These are phyloP conservation scores for Stenopsyche tienmushanensis DNA, from an alignment of 1,140 invertebrate species.

Conservation along the genomic window DNA sequence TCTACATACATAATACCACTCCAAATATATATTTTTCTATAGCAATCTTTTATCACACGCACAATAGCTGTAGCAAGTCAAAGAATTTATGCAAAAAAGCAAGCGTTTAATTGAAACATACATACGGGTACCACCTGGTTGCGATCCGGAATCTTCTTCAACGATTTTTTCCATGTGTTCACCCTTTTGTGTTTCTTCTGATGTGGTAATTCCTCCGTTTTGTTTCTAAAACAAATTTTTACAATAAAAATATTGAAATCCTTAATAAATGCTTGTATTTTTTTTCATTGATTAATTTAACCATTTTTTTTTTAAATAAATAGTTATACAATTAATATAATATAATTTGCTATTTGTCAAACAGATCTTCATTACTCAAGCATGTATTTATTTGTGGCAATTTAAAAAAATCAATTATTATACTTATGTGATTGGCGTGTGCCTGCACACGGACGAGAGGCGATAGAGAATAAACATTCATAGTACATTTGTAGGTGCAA, in stretches of 20 bases:
- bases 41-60: too few species aligned
- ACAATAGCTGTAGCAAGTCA: background rate
- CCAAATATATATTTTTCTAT: too few species aligned
- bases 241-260: background rate
- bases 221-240: slow-evolving; percentile 17
- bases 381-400: too few species aligned
- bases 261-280: background rate
- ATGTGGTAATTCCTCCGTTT: slow-evolving; percentile 28
- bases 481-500: too few species aligned
- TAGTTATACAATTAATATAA: too few species aligned
- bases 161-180: slow-evolving; percentile 30
- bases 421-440: too few species aligned
- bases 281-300: background rate
- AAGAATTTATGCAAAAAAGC: background rate
- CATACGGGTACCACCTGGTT: slow-evolving; percentile 39
- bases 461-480: too few species aligned
- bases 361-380: too few species aligned
- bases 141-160: slow-evolving; percentile 31
- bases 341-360: too few species aligned
- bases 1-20: background rate
- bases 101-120: slow-evolving; percentile 36
- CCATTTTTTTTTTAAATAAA: too few species aligned
- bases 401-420: too few species aligned
- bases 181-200: slow-evolving; percentile 41
- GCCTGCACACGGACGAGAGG: too few species aligned